phyloP scores from a whole-genome alignment of 2,113 vertebrate genomes.

The Myiopsitta monachus region DNA sequence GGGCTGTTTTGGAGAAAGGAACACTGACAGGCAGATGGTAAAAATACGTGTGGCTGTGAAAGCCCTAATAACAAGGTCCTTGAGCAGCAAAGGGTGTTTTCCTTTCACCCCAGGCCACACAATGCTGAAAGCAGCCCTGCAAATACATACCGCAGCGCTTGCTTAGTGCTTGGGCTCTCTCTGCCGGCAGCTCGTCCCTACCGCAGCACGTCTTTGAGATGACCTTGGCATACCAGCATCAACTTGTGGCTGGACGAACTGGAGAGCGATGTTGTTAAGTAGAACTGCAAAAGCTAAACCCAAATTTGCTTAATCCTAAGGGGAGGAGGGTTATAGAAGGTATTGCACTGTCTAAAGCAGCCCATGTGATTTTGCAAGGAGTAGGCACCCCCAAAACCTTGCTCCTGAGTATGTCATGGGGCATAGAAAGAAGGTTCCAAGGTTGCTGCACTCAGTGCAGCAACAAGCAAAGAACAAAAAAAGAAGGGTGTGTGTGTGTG shows the following conservation, averaged over 20 bases:
- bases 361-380: not conserved
- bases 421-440: not conserved
- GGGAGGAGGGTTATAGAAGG: not conserved
- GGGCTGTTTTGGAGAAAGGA: not conserved
- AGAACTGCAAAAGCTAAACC: accelerated
- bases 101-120: not conserved
- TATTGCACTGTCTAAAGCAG: not conserved
- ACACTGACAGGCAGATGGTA: accelerated
- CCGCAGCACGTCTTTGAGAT: not conserved
- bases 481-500: accelerated
- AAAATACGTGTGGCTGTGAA: not conserved
- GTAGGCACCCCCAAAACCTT: not conserved
- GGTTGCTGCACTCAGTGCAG: not conserved
- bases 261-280: accelerated
- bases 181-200: conserved; percentile 15
- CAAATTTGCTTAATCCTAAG: not conserved
- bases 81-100: not conserved
- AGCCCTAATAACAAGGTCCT: not conserved
- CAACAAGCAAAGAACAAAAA: not conserved
- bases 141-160: accelerated
- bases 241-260: accelerated
- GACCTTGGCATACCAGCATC: accelerated
- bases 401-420: accelerated
- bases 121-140: accelerated
- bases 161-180: conserved; percentile 1